Base-by-base conservation (phyloP, 2,113 vertebrate species). In the Pavo muticus region DNA sequence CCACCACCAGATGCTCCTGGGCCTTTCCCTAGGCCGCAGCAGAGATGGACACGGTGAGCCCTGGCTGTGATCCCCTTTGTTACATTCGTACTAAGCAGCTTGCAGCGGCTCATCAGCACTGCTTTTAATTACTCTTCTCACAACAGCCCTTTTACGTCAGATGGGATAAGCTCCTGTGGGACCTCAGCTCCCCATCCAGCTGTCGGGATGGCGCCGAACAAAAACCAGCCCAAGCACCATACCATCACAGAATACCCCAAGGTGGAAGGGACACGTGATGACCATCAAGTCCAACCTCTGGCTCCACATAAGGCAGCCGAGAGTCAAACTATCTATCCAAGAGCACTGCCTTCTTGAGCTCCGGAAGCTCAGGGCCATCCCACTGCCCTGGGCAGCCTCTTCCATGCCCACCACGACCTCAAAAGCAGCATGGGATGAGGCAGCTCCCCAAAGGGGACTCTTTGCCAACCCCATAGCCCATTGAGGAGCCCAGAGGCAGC, bases 1-100 rank as follows among this genome's bases (percentile, higher is more conserved):
- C 14, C 64, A 6, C 18, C 1, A 63, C 25, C 24, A 64, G 39
- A 29, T 64, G 0, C 45, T 23, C 64, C 56, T 7, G 29, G 12
- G 40, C 63, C 44, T 16, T 7, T 0, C 61, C 61, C 2, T 27
- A 57, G 57, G 52, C 39, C 40, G 0, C 57, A 5, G 9, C 2
- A 2, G 23, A 39, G n/a, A 23, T 9, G 60, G 67, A 23, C 18
- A 3, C 1, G 4, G n/a, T 27, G 45, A n/a, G 63, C 2, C 42
- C 71, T 40, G 77, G 65, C 59, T 45, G 61, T 4, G 1, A 39
- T 10, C 59, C 68, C 35, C 52, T 74, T 70, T 64, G 0, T 63
- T 68, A 79, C 64, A 32, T 47, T 32, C 18, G 45, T 11, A 14
- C 59, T 71, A 44, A 95, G 86, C 88, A 71, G 93, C 88, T 77